These are phyloP conservation scores for Equus quagga DNA, from an alignment of 2,113 vertebrate species.

Conservation along the genomic window DNA sequence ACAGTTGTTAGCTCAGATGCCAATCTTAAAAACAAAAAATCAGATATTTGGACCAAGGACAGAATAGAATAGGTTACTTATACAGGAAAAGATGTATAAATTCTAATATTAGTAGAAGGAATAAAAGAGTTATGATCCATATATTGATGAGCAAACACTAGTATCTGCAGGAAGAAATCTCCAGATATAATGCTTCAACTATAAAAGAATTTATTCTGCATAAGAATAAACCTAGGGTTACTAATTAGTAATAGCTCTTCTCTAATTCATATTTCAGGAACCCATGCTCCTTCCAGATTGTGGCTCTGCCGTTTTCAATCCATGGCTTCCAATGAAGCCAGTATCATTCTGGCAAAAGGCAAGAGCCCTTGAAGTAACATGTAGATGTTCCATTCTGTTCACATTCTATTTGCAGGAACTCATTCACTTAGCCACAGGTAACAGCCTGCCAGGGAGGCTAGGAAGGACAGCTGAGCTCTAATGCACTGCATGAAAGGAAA, in stretches of 20 bases:
- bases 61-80: neutral
- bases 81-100: neutral
- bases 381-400: neutral
- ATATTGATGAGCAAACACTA: neutral
- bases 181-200: neutral
- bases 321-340: neutral
- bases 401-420: neutral
- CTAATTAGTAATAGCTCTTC: neutral
- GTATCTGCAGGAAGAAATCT: neutral
- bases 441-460: no score
- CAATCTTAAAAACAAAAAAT: neutral
- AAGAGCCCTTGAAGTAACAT: neutral
- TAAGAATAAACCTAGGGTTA: neutral
- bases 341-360: neutral
- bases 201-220: neutral
- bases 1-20: no score
- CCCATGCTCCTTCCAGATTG: neutral
- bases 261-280: neutral
- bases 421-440: neutral
- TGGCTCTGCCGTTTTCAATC: neutral
- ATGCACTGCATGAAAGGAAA: neutral
- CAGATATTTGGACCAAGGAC: neutral
- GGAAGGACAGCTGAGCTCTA: neutral
- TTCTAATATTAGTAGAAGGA: neutral
- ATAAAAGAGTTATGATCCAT: neutral